Percentiles rank a stretch among this genome's conserved stretches.
Evolutionary conservation across 1,140 invertebrate species (phyloP).

Genomic region (Thereuonema tuberculata): DNA sequence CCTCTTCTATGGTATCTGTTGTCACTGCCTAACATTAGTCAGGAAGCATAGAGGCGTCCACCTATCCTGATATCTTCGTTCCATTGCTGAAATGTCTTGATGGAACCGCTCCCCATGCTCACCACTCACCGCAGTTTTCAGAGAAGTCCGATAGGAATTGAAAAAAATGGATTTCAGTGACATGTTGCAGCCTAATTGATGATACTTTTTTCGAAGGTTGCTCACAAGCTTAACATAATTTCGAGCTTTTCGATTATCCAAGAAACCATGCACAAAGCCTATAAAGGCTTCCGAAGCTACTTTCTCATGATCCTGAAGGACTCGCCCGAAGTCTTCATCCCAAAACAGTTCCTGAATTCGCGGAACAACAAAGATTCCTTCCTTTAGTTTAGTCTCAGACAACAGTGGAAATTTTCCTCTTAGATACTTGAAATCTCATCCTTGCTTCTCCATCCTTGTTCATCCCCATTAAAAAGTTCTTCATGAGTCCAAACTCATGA

Average conservation of each 20-base stretch:
- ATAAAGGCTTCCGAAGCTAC: constrained; percentile 18
- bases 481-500: constrained; percentile 20
- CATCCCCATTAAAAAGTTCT: constrained; percentile 26
- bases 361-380: constrained; percentile 18
- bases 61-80: background rate
- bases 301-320: constrained; percentile 17
- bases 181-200: constrained; percentile 16
- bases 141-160: constrained; percentile 29
- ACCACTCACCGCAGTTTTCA: constrained; percentile 25
- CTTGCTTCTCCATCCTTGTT: constrained; percentile 14
- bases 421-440: constrained; percentile 21
- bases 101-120: constrained; percentile 32
- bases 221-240: constrained; percentile 18
- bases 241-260: constrained; percentile 15
- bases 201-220: constrained; percentile 15
- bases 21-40: background rate
- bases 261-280: constrained; percentile 17
- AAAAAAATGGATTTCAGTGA: constrained; percentile 15
- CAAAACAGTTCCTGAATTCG: constrained; percentile 16
- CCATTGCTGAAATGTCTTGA: constrained; percentile 22
- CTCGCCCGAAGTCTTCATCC: constrained; percentile 14
- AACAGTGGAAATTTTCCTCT: constrained; percentile 24
- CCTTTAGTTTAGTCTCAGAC: constrained; percentile 19
- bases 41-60: background rate
- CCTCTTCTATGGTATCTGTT: background rate